Evolutionary conservation across 2,888 invertebrate genomes (phyloP), one percentile per base, ranked within the genome.

Genomic region (Rambutsinella grinnellia): DNA sequence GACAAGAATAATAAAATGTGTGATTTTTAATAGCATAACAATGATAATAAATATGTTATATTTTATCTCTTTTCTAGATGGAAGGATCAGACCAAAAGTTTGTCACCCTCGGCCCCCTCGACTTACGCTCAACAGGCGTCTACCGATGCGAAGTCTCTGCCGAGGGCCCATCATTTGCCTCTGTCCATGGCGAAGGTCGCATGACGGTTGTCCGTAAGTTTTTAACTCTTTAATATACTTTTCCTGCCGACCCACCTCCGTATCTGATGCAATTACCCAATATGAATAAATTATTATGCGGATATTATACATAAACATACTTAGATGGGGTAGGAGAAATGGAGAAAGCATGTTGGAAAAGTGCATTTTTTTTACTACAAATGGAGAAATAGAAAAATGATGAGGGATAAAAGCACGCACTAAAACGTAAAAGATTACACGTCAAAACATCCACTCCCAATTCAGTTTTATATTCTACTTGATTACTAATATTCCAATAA

Each of bases 201-300:
- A 91, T 93, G 92, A 93, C 93, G 88, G 92, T 93, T 85, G 91
- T 93, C 84, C 92, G 93, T 93, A 90, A 92, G 93, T 92, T 49
- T 49, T 49, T 5, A 3, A 5, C 49, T 17, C 21, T 5, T 51
- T 8, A 56, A 10, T 46, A 24, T 69, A 54, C 10, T 46, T 24
- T 57, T 54, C 8, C 27, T 36, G 5, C 26, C 57, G 5, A 24
- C 24, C 5, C 26, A 5, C 15, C 28, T 13, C 3, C 57, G 26
- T 46, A 13, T 46, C 46, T 58, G 47, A 61, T 47, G 49, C 61
- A 62, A 62, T 62, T 62, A 62, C 51, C 51, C 62, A 17, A 46
- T 21, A 62, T 62, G 62, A 62, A 62, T 62, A 62, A 62, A 17
- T 49, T 62, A 62, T 47, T 36, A 36, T 36, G 21, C 53, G 19